These are phyloP conservation scores for Orbicella faveolata DNA, from an alignment of 64 coral and sea anemone species.

Conservation along the genomic window DNA sequence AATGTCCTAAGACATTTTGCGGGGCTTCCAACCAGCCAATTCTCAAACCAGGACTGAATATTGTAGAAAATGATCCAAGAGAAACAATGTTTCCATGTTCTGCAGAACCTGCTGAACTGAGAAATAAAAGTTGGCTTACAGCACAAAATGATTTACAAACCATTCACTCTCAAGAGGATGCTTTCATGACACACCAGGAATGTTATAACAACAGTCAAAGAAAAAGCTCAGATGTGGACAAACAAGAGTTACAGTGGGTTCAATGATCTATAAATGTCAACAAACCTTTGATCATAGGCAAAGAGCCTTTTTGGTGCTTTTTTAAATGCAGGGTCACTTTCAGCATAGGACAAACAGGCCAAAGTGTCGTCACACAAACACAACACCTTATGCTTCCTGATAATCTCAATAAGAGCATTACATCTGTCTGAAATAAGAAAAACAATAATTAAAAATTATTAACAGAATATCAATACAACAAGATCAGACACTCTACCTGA, in stretches of 20 bases:
- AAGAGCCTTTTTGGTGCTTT: constrained; percentile 60
- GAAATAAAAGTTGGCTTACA: background rate
- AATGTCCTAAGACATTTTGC: constrained; percentile 17
- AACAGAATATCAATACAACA: too few relatives aligned
- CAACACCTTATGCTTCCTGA: constrained; percentile 55
- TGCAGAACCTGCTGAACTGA: background rate
- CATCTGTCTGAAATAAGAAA: constrained; percentile 22
- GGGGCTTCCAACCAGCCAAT: constrained; percentile 69
- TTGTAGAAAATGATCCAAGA: constrained; percentile 56
- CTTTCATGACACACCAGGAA: too few relatives aligned
- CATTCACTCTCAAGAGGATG: too few relatives aligned
- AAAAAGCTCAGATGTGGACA: too few relatives aligned
- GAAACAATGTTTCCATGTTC: constrained; percentile 54
- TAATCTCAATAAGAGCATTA: constrained; percentile 31
- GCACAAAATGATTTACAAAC: too few relatives aligned
- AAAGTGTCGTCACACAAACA: constrained; percentile 60
- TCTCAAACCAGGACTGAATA: constrained; percentile 65
- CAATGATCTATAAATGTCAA: background rate
- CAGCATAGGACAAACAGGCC: background rate
- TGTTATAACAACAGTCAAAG: too few relatives aligned
- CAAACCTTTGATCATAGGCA: constrained; percentile 66
- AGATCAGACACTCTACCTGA: too few relatives aligned
- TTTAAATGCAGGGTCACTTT: constrained; percentile 33
- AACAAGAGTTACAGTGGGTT: too few relatives aligned
- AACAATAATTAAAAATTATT: too few relatives aligned